Conservation (phyloP, 2,888 invertebrate species). For the Cynaeus angustus region DNA sequence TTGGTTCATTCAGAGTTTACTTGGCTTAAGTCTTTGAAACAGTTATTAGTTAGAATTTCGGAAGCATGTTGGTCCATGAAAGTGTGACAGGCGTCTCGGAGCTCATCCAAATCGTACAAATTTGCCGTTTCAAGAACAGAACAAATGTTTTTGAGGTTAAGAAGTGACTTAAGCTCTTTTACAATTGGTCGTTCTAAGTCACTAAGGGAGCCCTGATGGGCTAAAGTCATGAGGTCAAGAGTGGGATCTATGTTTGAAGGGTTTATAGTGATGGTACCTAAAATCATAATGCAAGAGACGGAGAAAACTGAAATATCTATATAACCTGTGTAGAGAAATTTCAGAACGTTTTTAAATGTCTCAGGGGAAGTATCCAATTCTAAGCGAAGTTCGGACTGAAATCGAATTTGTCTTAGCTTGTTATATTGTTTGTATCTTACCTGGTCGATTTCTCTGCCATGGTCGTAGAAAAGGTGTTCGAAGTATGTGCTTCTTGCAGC, state of each 20-base stretch:
- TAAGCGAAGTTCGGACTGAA: neutral
- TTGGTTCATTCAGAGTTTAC: neutral
- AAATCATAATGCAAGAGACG: neutral
- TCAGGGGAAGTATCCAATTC: neutral
- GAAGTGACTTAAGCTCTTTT: neutral
- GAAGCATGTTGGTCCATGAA: conserved; percentile 11
- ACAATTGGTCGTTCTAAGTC: neutral
- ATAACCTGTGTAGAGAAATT: conserved; percentile 17
- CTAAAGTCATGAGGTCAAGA: conserved; percentile 3
- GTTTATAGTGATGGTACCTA: neutral
- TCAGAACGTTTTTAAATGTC: neutral
- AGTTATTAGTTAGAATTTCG: neutral
- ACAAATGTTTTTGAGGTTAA: conserved; percentile 10
- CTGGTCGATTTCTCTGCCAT: neutral
- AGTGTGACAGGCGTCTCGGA: neutral
- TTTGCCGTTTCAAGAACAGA: conserved; percentile 4
- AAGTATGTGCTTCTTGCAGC: conserved; percentile 17
- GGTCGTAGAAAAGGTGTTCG: neutral
- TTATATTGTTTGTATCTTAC: too few species aligned
- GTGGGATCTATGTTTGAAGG: neutral
- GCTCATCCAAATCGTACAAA: neutral
- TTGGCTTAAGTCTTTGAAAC: conserved; percentile 4
- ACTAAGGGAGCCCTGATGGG: neutral
- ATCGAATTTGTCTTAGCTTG: too few species aligned
- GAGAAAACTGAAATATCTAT: neutral